phyloP scores from a whole-genome alignment of 2,888 invertebrate genomes.

The Eristalis arbustorum region DNA sequence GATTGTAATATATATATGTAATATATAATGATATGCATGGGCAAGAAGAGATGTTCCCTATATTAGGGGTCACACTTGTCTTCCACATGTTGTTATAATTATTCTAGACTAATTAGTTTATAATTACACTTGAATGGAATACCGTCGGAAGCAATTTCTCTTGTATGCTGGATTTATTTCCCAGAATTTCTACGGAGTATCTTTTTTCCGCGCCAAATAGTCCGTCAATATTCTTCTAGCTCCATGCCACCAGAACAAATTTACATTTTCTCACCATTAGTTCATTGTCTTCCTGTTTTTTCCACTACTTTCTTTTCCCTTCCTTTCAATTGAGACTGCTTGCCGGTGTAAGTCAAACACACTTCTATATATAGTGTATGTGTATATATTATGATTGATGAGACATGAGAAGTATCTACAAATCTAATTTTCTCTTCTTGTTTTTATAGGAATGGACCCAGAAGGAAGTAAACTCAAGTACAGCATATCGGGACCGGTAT shows the following conservation, averaged over 20 bases:
- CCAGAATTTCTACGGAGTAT: too few species aligned
- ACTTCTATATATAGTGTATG: not conserved
- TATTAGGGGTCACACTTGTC: too few species aligned
- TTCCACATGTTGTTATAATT: too few species aligned
- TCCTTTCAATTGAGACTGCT: not conserved
- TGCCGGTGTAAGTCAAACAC: not conserved
- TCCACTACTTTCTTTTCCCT: constrained; percentile 41
- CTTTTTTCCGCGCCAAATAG: not conserved
- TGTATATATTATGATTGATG: constrained; percentile 38
- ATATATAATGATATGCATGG: too few species aligned
- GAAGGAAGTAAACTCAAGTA: constrained; percentile 87
- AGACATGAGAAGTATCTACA: constrained; percentile 8
- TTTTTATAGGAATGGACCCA: constrained; percentile 84
- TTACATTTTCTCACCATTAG: constrained; percentile 44
- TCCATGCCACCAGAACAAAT: constrained; percentile 13
- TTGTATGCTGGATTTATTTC: not conserved
- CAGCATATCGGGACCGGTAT: constrained; percentile 90
- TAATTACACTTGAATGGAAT: not conserved
- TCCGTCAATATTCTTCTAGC: not conserved
- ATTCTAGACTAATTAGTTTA: not conserved
- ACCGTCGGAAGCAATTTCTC: not conserved
- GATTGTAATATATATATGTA: too few species aligned
- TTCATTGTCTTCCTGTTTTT: constrained; percentile 34
- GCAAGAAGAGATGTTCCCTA: too few species aligned
- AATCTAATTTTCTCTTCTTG: constrained; percentile 24